These are phyloP conservation scores for Tinea semifulvella DNA, from an alignment of 2,888 invertebrate genomes.

Conservation along the genomic window DNA sequence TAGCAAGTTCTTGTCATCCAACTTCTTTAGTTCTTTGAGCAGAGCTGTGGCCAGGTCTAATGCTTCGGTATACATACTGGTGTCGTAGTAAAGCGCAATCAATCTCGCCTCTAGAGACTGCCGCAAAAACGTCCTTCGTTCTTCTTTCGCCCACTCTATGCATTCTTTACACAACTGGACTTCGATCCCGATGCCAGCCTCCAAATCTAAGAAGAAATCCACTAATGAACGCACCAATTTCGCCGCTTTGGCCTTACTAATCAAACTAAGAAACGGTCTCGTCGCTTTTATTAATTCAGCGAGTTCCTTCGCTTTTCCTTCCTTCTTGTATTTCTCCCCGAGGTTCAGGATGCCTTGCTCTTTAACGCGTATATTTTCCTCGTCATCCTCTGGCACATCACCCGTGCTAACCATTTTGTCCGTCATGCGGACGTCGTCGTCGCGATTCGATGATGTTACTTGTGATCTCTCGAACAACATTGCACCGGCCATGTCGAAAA, in stretches of 20 bases:
- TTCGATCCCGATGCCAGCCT: slow-evolving; percentile 95
- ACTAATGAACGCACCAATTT: slow-evolving; percentile 96
- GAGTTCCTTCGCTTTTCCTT: slow-evolving; percentile 91
- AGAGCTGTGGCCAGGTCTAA: slow-evolving; percentile 85
- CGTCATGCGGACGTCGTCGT: slow-evolving; percentile 77
- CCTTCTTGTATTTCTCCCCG: slow-evolving; percentile 91
- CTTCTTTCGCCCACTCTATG: slow-evolving; percentile 99
- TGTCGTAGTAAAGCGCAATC: slow-evolving; percentile 94
- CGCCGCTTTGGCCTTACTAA: slow-evolving; percentile 99
- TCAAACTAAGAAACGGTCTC: slow-evolving; percentile 91
- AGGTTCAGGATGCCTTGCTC: slow-evolving; percentile 95
- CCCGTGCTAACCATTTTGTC: slow-evolving; percentile 83
- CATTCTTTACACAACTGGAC: slow-evolving; percentile 95
- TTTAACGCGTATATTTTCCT: slow-evolving; percentile 89
- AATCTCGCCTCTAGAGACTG: slow-evolving; percentile 96
- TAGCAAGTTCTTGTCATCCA: slow-evolving; percentile 98
- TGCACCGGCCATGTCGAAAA: slow-evolving; percentile 83
- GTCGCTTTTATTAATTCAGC: slow-evolving; percentile 94
- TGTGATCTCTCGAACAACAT: slow-evolving; percentile 89
- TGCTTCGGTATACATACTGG: slow-evolving; percentile 88
- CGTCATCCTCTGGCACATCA: slow-evolving; percentile 82
- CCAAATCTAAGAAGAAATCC: slow-evolving; percentile 96
- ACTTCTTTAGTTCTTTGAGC: slow-evolving; percentile 94
- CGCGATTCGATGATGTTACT: slow-evolving; percentile 76
- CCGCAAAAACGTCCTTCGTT: slow-evolving; percentile 94